Conservation (phyloP, 2,797 vertebrate species). For the Diplodus sargus region DNA sequence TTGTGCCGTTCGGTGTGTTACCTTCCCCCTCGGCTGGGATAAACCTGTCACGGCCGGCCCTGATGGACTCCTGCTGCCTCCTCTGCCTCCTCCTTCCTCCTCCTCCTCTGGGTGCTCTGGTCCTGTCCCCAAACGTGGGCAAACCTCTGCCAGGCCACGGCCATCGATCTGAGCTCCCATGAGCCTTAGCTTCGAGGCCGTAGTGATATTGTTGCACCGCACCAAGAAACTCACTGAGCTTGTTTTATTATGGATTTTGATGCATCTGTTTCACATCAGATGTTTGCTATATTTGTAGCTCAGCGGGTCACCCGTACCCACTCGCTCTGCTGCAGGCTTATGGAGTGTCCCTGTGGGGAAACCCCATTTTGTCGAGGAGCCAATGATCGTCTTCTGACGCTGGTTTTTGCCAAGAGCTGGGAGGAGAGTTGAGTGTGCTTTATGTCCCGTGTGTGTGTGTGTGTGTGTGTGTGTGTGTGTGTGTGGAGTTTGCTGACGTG, state of each 20-base stretch:
- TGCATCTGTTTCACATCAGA: conserved; percentile 54
- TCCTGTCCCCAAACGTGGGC: conserved; percentile 23
- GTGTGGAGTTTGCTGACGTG: conserved; percentile 21
- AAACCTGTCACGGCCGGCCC: conserved; percentile 71
- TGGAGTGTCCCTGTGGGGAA: conserved; percentile 67
- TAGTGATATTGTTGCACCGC: conserved; percentile 21
- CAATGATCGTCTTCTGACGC: conserved; percentile 51
- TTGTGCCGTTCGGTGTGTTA: conserved; percentile 58
- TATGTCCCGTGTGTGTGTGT: conserved; percentile 24
- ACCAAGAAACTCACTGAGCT: conserved; percentile 23
- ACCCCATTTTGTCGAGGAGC: conserved; percentile 56
- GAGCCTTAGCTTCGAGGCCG: conserved; percentile 29
- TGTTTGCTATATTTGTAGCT: conserved; percentile 63
- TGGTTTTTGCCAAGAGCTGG: conserved; percentile 50
- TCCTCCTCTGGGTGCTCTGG: background rate
- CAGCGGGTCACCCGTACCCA: conserved; percentile 53
- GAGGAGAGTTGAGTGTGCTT: conserved; percentile 27
- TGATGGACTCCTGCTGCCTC: conserved; percentile 56
- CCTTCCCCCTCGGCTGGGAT: conserved; percentile 65
- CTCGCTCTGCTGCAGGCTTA: conserved; percentile 49
- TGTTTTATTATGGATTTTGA: conserved; percentile 37
- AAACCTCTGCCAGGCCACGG: conserved; percentile 28
- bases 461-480: conserved; percentile 1
- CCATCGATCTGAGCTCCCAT: conserved; percentile 46
- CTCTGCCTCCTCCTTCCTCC: conserved; percentile 14